Percentiles rank a stretch among this genome's conserved stretches.
Evolutionary conservation across 1,140 invertebrate species (phyloP).

Genomic region (Bombus breviceps): DNA sequence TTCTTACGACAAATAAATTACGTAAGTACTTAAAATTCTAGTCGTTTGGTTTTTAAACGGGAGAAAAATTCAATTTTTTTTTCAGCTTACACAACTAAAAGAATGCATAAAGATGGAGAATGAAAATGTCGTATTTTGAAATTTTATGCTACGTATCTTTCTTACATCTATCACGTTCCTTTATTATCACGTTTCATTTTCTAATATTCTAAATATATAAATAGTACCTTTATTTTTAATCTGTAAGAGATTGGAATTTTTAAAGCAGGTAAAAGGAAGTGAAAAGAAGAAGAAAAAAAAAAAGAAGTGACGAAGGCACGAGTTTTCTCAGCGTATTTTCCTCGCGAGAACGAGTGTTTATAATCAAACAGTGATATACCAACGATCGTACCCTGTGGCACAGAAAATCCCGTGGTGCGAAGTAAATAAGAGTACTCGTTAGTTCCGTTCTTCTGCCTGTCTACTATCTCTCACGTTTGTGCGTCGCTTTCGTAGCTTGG

Average conservation of each 20-base stretch:
- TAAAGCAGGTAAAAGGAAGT: accelerated
- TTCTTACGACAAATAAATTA: background rate
- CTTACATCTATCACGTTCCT: background rate
- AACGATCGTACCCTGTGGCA: background rate
- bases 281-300: no score
- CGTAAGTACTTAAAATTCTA: background rate
- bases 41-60: background rate
- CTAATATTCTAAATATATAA: background rate
- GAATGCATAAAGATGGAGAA: background rate
- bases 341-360: background rate
- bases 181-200: background rate
- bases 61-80: background rate
- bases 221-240: no score
- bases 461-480: background rate
- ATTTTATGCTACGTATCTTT: no score
- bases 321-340: background rate
- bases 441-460: slow-evolving; percentile 17
- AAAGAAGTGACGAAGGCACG: background rate
- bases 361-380: background rate
- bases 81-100: no score
- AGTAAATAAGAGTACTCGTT: slow-evolving; percentile 35
- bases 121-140: background rate
- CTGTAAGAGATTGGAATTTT: background rate
- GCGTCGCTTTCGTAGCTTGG: background rate
- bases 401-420: background rate